These are phyloP conservation scores for Philonicus albiceps DNA, from an alignment of 2,888 invertebrate species.

Conservation along the genomic window DNA sequence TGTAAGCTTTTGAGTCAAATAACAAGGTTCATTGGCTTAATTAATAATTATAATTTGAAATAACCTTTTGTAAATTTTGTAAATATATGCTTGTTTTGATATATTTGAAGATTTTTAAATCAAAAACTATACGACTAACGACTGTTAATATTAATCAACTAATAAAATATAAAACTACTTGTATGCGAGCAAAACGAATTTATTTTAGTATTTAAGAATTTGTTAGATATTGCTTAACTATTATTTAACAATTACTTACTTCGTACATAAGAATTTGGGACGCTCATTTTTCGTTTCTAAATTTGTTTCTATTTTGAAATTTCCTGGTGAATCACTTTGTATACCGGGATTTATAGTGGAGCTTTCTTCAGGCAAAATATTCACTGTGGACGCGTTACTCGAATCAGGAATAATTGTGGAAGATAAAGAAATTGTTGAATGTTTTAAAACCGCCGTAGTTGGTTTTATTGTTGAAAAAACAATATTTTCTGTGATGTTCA, in stretches of 20 bases:
- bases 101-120: too few relatives aligned
- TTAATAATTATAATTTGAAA: too few relatives aligned
- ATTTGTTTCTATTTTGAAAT: background rate
- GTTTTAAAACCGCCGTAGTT: background rate
- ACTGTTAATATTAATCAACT: background rate
- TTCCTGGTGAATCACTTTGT: background rate
- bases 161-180: background rate
- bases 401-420: slow-evolving; percentile 2
- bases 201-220: too few relatives aligned
- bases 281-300: background rate
- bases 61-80: too few relatives aligned
- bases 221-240: background rate
- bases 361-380: background rate
- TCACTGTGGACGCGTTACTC: background rate
- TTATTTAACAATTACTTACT: background rate
- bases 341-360: background rate
- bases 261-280: slow-evolving; percentile 41
- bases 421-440: background rate
- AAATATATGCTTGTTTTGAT: too few relatives aligned
- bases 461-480: slow-evolving; percentile 15
- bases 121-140: too few relatives aligned
- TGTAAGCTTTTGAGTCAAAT: too few relatives aligned
- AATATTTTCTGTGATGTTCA: background rate
- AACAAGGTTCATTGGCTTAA: too few relatives aligned
- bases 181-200: too few relatives aligned